These are phyloP conservation scores for Lepeophtheirus nordmannii DNA, from an alignment of 2,888 invertebrate genomes.

Conservation along the genomic window DNA sequence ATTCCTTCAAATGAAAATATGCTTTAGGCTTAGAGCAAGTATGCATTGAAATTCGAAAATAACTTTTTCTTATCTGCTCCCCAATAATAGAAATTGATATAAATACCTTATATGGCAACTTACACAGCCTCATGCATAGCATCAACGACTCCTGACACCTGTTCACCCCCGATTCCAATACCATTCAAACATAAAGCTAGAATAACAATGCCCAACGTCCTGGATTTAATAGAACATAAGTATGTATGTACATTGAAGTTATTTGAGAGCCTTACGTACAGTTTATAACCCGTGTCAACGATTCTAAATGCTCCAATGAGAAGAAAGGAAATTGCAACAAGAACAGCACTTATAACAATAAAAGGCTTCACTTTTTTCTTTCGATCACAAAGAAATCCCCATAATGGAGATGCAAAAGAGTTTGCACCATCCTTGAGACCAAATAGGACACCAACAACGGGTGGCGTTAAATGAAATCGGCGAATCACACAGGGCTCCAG, in stretches of 20 bases:
- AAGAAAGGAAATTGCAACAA: conserved; percentile 29
- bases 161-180: conserved; percentile 29
- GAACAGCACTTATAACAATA: conserved; percentile 27
- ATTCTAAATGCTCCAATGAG: conserved; percentile 27
- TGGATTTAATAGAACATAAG: neutral
- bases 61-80: too few relatives aligned
- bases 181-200: conserved; percentile 29
- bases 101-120: conserved; percentile 27
- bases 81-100: too few relatives aligned
- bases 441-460: conserved; percentile 29
- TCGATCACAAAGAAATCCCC: conserved; percentile 30
- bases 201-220: conserved; percentile 26
- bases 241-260: neutral
- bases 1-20: conserved; percentile 8
- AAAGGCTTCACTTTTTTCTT: conserved; percentile 27
- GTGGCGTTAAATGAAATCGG: conserved; percentile 28
- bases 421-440: conserved; percentile 31
- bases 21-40: neutral
- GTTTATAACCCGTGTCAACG: conserved; percentile 6
- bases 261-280: neutral
- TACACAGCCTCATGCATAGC: conserved; percentile 30
- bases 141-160: conserved; percentile 30
- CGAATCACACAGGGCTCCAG: conserved; percentile 28
- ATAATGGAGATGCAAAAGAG: conserved; percentile 29
- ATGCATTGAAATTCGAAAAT: too few relatives aligned